Base-by-base conservation (phyloP, 2,113 vertebrate genomes). In the Sitta europaea region DNA sequence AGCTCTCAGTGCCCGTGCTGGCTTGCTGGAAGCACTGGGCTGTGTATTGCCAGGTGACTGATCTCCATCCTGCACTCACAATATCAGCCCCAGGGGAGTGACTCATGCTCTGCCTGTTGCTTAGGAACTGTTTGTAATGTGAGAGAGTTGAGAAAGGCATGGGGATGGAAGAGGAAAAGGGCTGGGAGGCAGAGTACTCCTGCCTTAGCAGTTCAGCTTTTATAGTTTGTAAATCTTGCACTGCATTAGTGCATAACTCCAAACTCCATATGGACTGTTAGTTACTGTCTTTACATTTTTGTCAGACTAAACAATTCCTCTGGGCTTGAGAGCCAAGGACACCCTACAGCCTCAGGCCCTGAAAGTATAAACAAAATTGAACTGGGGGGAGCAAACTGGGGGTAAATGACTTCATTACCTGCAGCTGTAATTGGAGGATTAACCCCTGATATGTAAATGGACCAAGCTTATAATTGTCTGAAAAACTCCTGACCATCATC, bases 101-200 rank as follows among this genome's bases (percentile, higher is more conserved):
- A 94, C 58, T 92, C 95, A 80, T 20, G 51, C 71, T 35, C 71
- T 92, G 75, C 80, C 85, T 92, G 95, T 81, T 88, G 92, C 94
- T 92, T 53, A 65, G 88, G 40, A 96, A 93, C 93, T 72, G 67
- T n/a, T 71, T 21, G 54, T 40, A 29, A 40, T 24, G 48, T 6
- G 54, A 55, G 22, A 19, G 70, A 77, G 35, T 29, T 59, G 59
- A 71, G 51, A 57, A 63, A 67, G 71, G 22, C 29, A 22, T 14
- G 40, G 63, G 21, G 74, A 92, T 81, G 77, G 73, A 70, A 88
- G 38, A 61, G 55, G 76, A 51, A 25, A 76, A 66, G 47, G 73
- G 25, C 73, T 40, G 79, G 33, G 28, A 66, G 59, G 76, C 61
- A 65, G 16, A 72, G 59, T 23, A 42, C 40, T 91, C 38, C 66